phyloP scores from a whole-genome alignment of 2,113 vertebrate genomes.

The Trematomus loennbergii region DNA sequence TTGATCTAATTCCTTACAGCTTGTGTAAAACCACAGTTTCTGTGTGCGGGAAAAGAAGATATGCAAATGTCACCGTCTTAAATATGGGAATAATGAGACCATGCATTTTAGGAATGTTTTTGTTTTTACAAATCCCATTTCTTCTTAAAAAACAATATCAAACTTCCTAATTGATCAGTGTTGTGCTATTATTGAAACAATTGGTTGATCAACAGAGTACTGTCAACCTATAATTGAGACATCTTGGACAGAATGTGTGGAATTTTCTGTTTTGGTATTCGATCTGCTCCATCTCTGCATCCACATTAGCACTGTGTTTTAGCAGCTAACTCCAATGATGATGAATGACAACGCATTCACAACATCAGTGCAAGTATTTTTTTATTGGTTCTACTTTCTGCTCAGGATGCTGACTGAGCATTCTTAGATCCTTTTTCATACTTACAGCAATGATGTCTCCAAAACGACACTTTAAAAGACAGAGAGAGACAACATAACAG shows the following conservation, averaged over 20 bases:
- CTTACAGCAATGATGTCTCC: neutral
- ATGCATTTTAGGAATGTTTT: no score
- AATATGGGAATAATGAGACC: no score
- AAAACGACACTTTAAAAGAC: neutral
- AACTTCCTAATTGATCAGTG: neutral
- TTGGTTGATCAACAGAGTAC: no score
- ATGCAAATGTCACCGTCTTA: no score
- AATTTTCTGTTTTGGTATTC: neutral
- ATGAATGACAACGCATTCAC: neutral
- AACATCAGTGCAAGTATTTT: neutral
- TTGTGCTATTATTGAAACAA: no score
- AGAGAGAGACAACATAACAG: neutral
- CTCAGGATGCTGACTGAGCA: neutral
- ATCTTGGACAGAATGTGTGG: slow-evolving; percentile 7
- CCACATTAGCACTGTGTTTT: neutral
- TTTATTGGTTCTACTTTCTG: neutral
- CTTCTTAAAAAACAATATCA: neutral
- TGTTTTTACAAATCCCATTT: neutral
- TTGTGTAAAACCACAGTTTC: no score
- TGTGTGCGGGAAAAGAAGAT: no score
- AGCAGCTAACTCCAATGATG: neutral
- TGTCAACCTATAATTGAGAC: neutral
- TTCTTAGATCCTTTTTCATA: neutral
- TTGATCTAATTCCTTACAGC: no score
- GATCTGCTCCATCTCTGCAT: neutral